Base-by-base conservation (phyloP, 2,113 vertebrate species). In the Mugil cephalus region DNA sequence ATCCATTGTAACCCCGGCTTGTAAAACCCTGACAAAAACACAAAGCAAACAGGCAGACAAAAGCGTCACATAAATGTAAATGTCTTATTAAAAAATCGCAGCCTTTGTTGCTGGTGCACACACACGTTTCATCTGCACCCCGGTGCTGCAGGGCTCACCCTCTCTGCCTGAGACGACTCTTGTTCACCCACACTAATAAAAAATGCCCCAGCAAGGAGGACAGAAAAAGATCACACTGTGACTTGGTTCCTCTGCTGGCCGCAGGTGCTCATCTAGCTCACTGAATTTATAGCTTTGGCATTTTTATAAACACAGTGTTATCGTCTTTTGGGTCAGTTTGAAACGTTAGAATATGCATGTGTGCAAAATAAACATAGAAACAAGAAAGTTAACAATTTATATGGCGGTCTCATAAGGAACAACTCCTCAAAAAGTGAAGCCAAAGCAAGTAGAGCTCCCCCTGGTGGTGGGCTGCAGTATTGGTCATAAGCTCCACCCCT, bases 121-220 rank as follows among this genome's bases (percentile, higher is more conserved):
- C 69, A 42, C 21, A 60, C n/a, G n/a, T 69, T 63, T 76, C 52
- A 55, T 76, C 51, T 69, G 62, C 42, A 82, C 69, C 70, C 51
- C 1, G 53, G 38, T 14, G 80, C 88, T 81, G 39, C 35, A 65
- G 79, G 84, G 84, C 76, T 67, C 62, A 69, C 53, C 69, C 74
- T 75, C 51, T 43, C 60, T 10, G 35, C 75, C 71, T 56, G 7
- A 80, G 59, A 82, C 78, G 30, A 58, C 77, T 63, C 69, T 77
- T 66, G 58, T 80, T 86, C 66, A 76, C 68, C 83, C 67, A 12
- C 69, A 62, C 75, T 67, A 79, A 86, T 88, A 87, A 88, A 30
- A 88, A 91, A 91, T 92, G 89, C 75, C 67, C 76, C 78, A 21
- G 15, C 60, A 73, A 80, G 78, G 70, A 85, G 66, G 87, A 85